Evolutionary conservation across 2,888 invertebrate species (phyloP), one percentile per base, ranked within the genome.

Genomic region (Troides helena): DNA sequence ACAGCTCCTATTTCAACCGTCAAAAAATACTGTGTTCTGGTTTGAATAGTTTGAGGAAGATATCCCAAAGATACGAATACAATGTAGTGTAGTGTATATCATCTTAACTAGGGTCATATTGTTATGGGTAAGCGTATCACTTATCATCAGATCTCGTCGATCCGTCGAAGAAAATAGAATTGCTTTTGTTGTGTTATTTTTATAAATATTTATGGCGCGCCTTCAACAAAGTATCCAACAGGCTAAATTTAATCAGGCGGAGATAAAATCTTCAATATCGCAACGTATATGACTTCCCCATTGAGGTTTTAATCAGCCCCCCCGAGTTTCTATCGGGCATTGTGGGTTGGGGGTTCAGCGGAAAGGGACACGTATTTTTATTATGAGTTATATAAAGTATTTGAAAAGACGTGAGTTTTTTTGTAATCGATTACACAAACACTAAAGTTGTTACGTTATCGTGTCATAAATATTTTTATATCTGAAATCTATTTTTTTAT

Each of bases 221-320:
- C 23, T 58, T 14, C 46, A 18, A 30, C 50, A 53, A 46, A n/a
- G 18, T 63, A 63, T 53, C 30, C 53, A 23, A 18, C 18, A 17
- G 50, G 50, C 3, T 23, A 53, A 63, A 25, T 30, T 63, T 17
- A 25, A 63, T 53, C 60, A 60, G 60, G 60, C 36, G 30, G 7
- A 17, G 18, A 63, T 30, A 53, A 63, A 63, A 53, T 53, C 30
- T 30, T 53, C 25, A 63, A 63, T 61, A 53, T 61, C 21, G 53
- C 61, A n/a, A 21, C 36, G 30, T 61, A 60, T 63, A 46, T 63
- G 53, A 63, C 50, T 63, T 63, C 63, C 30, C 60, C 60, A 18
- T 60, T 30, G 60, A 36, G 60, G 60, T 60, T 60, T 60, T 60
- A 60, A 36, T 60, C 36, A 25, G 36, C 0, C 59, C 18, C 60